Base-by-base conservation (phyloP, 1,140 invertebrate species). In the Drosophila parvula region DNA sequence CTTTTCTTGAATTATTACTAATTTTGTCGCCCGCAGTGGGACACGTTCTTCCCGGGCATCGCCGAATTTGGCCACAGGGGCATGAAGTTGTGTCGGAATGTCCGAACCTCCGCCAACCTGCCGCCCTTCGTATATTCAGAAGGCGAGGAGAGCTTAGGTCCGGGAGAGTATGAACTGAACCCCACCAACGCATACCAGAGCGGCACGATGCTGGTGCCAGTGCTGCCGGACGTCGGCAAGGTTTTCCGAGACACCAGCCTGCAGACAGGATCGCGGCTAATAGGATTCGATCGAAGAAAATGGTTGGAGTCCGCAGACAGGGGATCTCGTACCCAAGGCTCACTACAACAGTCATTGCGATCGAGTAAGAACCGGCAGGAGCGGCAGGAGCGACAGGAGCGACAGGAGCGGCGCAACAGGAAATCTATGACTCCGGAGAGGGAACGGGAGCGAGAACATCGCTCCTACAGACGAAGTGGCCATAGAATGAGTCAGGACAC, bases 41-140 rank as follows among this genome's bases (percentile, higher is more conserved):
- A 77, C 0, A 77, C 56, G 5, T 77, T 43, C 56, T 77, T 77
- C 18, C 74, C 74, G 11, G 74, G 64, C 22, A 67, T 69, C 7
- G 51, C 38, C 2, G 22, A 55, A 28, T 43, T 60, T 1, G 36
- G 58, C 10, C 50, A n/a, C 27, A 56, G 22, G 16, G 11, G 51
- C 5, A 71, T 51, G 3, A 53, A 34, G 5, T n/a, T 60, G 12
- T 30, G 22, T 34, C 51, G 50, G 0, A 58, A 41, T 45, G 65
- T 55, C 3, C 65, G 62, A 5, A 69, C 47, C 12, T 53, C 27
- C 0, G 65, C 62, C 12, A 67, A 69, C 10, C 34, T 69, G 3
- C 65, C 65, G 12, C 65, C 65, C 7, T 69, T 69, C 3, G 9
- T 14, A 5, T 51, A 55, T 12, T 67, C 62, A 0, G 47, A 67